A percentile compares a stretch with the other conserved stretches of the same genome.
phyloP scores from a whole-genome alignment of 2,888 invertebrate species.

The Phorcus lineatus region DNA sequence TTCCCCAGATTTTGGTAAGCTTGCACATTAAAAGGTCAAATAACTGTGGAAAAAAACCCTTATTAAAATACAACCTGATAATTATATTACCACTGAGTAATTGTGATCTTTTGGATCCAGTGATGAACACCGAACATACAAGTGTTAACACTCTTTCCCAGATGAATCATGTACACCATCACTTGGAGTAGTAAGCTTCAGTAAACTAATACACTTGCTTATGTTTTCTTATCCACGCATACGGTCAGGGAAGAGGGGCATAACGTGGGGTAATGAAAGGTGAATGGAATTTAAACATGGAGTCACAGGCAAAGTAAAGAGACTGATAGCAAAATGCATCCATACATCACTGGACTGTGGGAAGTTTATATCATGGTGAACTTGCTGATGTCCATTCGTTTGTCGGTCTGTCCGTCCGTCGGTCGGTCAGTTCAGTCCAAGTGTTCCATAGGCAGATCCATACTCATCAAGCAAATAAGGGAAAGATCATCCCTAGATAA shows the following conservation, averaged over 20 bases:
- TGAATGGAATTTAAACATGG: conserved; percentile 5
- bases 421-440: neutral
- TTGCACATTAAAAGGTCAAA: neutral
- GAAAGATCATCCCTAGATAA: neutral
- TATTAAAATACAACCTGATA: conserved; percentile 1
- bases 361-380: neutral
- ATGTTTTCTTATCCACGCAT: neutral
- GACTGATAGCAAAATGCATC: conserved; percentile 9
- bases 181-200: neutral
- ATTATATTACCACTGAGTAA: neutral
- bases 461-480: conserved; percentile 15
- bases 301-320: conserved; percentile 10
- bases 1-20: no score
- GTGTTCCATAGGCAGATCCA: conserved; percentile 9
- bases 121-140: neutral
- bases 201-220: neutral
- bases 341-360: conserved; percentile 5
- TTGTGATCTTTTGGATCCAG: neutral
- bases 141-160: neutral
- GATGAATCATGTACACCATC: conserved; percentile 11
- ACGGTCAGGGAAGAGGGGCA: neutral
- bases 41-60: neutral
- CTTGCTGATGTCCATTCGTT: no score
- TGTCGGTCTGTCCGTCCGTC: no score
- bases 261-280: conserved; percentile 2